phyloP scores from a whole-genome alignment of 2,113 vertebrate species.

The Loxodonta africana region DNA sequence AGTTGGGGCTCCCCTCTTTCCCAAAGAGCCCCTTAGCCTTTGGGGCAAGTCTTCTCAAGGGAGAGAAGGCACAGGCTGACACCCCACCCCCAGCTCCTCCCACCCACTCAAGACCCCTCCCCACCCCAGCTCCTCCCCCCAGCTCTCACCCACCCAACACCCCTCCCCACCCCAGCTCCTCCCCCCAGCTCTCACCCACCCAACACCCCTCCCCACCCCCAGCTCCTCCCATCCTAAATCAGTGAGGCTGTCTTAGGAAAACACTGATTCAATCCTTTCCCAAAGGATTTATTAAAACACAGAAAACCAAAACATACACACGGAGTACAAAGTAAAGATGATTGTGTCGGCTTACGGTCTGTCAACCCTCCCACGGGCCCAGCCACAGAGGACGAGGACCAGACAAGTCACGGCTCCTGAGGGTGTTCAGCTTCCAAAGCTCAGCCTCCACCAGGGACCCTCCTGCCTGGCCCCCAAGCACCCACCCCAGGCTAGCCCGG shows the following conservation, averaged over 20 bases:
- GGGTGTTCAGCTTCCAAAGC: not conserved
- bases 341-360: conserved; percentile 47
- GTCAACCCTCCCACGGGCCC: not conserved
- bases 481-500: not conserved
- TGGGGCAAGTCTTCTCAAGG: rapidly evolving
- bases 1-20: not conserved
- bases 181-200: too few relatives aligned
- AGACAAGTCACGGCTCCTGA: not conserved
- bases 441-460: not conserved
- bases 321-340: conserved; percentile 83
- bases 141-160: not conserved
- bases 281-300: conserved; percentile 91
- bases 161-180: not conserved
- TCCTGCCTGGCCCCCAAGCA: not conserved
- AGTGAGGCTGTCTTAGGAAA: not conserved
- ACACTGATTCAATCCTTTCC: conserved; percentile 69
- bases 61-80: rapidly evolving
- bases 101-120: not conserved
- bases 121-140: too few relatives aligned
- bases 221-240: rapidly evolving
- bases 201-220: too few relatives aligned
- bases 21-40: not conserved
- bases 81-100: not conserved
- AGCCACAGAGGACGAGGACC: not conserved
- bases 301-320: conserved; percentile 88